Evolutionary conservation across 35 echinoderm and acorn worm species (phyloP).

Genomic region (Apostichopus californicus): DNA sequence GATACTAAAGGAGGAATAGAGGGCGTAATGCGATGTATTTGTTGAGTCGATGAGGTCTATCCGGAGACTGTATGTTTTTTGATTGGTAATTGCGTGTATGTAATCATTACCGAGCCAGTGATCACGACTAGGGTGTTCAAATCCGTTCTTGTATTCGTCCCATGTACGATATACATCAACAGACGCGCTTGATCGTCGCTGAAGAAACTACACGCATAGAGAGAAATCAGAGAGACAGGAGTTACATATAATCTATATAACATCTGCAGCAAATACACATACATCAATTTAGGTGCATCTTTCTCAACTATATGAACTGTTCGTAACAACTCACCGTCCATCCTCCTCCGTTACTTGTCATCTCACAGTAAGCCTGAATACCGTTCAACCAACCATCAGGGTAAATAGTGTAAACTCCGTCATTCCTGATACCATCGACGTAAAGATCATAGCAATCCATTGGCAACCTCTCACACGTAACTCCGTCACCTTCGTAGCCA

Average conservation of each 20-base stretch:
- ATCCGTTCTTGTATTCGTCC: not conserved
- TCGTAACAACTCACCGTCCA: not conserved
- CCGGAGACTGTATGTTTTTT: no score
- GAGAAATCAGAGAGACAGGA: no score
- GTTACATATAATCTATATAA: no score
- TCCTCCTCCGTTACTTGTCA: not conserved
- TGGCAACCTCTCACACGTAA: not conserved
- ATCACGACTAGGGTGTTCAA: not conserved
- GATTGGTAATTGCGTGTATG: no score
- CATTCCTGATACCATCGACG: not conserved
- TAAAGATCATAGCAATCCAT: constrained; percentile 1
- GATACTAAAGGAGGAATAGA: not conserved
- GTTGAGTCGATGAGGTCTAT: not conserved
- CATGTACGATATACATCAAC: not conserved
- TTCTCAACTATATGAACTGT: no score
- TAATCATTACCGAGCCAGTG: no score
- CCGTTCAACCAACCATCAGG: not conserved
- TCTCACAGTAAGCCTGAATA: not conserved
- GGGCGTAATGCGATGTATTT: not conserved
- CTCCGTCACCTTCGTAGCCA: constrained; percentile 59
- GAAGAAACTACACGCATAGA: not conserved
- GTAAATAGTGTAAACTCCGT: constrained; percentile 5
- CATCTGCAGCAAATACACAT: no score
- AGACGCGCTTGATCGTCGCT: not conserved
- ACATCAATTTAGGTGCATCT: no score